Conservation (phyloP, 2,888 invertebrate genomes). For the Nomada goodeniana region DNA sequence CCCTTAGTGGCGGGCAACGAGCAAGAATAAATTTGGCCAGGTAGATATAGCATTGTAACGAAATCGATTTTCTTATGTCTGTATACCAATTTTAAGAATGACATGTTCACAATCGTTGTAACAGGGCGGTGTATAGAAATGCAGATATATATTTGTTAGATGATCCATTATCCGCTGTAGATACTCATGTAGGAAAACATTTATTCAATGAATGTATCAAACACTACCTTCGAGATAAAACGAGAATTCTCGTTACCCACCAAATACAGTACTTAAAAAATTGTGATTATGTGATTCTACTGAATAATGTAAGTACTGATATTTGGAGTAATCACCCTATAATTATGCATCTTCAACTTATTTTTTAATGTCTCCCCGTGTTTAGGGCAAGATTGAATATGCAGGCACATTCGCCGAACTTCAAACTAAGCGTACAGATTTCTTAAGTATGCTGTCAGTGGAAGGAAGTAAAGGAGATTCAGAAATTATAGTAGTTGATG, state of each 20-base stretch:
- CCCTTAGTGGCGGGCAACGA: constrained; percentile 92
- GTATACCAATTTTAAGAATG: neutral
- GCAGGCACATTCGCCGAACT: constrained; percentile 87
- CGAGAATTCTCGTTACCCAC: constrained; percentile 92
- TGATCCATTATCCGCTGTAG: constrained; percentile 93
- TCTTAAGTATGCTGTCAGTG: constrained; percentile 84
- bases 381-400: constrained; percentile 87
- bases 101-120: neutral
- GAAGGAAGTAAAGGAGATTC: constrained; percentile 50
- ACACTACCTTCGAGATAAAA: constrained; percentile 88
- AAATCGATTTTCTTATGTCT: neutral
- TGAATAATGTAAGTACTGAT: constrained; percentile 87
- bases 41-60: constrained; percentile 69
- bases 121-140: constrained; percentile 90
- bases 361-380: too few species aligned
- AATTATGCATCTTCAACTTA: neutral
- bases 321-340: neutral
- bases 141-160: constrained; percentile 92
- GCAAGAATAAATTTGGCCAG: constrained; percentile 91
- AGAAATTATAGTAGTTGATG: constrained; percentile 74
- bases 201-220: constrained; percentile 90
- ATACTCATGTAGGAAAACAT: constrained; percentile 90
- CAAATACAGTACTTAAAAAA: constrained; percentile 91
- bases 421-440: constrained; percentile 85
- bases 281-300: constrained; percentile 88